Base-by-base conservation (phyloP, 2,888 invertebrate genomes). In the Drosophila mettleri region DNA sequence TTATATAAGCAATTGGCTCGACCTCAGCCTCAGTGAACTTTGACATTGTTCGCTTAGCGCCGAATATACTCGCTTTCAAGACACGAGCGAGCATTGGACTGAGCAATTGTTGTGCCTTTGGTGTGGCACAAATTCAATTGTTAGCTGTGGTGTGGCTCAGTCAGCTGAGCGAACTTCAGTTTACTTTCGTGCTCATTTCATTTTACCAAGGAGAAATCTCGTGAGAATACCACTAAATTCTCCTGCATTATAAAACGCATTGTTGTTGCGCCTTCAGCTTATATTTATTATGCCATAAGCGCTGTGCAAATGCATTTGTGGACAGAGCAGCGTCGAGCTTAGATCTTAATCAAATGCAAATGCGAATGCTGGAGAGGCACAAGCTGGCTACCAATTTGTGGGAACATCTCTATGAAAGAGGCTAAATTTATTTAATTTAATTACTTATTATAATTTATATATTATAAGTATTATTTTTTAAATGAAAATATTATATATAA, bases 201-300 rank as follows among this genome's bases (percentile, higher is more conserved):
- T 49, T 59, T 60, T 38, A 33, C 36, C 67, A 58, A 38, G 59
- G 67, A 53, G 69, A 80, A 78, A 78, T 59, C 66, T 55, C 69
- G 67, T 53, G 60, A 67, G 76, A 76, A 67, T 76, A 52, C 66
- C 77, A 39, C 68, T 61, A 61, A 78, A 76, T 78, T 78, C 69
- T 81, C 70, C 75, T 57, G 45, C 68, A 73, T 74, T 61, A 64
- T 69, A 70, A 72, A 22, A 46, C 45, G 52, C 34, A 58, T 73
- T 61, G 18, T 58, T 41, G 4, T 7, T 12, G 20, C 12, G 18
- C 38, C 66, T 66, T 61, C 57, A 49, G 53, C 63, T 46, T n/a
- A 45, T 22, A 33, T 48, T 39, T 22, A 46, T 39, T 62, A 12
- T 49, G 22, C 33, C 33, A 49, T 49, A 45, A 64, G 49, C 20